Evolutionary conservation across 2,113 vertebrate genomes (phyloP), one percentile per base, ranked within the genome.

Genomic region (Lasiurus borealis): DNA sequence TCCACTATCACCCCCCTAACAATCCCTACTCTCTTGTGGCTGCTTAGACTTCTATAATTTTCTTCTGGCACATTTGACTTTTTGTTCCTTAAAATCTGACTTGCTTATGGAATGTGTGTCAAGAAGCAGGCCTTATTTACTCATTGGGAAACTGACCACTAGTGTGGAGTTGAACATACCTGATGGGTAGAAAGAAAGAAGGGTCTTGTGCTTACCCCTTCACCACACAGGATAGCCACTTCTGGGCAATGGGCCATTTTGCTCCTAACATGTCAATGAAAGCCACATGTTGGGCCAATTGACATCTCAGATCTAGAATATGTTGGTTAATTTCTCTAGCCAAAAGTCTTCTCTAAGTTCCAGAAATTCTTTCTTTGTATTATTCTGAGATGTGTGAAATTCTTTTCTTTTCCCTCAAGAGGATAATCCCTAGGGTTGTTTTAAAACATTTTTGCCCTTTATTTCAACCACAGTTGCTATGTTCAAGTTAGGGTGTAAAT

Each of bases 101-200:
- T 95, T 97, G 96, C 54, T 73, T 95, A 66, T 85, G 97, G 97
- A 98, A 97, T 95, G 95, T 86, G 52, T 89, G 96, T 97, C 96
- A 96, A 97, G 93, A 96, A 93, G 85, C 69, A 75, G 1, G 5
- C 62, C 40, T 95, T 97, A 90, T 97, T 98, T 97, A 93, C 91
- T 75, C 96, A 82, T 91, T 98, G 94, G 0, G 0, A 90, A 72
- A 68, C 57, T 94, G 52, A 92, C 68, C 93, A 75, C 83, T 25
- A 66, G 72, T 85, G 19, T n/a, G 75, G 75, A 27, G 1, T 27
- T 69, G 50, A 50, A 46, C 62, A 80, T 93, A 93, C 90, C 78
- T 93, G 84, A 85, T 66, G 69, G 9, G 36, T 77, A 57, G 84
- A 81, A 48, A 78, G 21, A n/a, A 54, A 85, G 69, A 85, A 77